These are phyloP conservation scores for Chrysina gloriosa DNA, from an alignment of 2,888 invertebrate genomes.

Conservation along the genomic window DNA sequence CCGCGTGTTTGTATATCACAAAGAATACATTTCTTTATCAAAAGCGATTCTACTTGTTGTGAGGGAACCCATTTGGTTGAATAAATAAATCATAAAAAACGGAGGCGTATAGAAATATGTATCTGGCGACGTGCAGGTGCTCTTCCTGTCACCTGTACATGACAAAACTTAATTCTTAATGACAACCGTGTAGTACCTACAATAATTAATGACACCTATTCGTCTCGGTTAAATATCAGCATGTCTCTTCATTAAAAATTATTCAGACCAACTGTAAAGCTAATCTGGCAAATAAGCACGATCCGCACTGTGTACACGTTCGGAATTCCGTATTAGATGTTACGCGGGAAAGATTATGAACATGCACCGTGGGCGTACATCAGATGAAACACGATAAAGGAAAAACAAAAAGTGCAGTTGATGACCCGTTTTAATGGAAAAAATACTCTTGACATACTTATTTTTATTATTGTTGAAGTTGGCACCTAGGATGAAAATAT, in stretches of 20 bases:
- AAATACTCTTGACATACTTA: constrained; percentile 31
- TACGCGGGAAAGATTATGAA: constrained; percentile 4
- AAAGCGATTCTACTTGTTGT: no score
- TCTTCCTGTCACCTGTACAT: no score
- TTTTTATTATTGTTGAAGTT: constrained; percentile 16
- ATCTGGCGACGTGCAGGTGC: no score
- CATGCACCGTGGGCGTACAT: neutral
- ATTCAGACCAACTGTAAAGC: neutral
- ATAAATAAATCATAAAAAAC: no score
- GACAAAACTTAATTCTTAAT: no score
- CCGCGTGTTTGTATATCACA: no score
- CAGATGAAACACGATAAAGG: constrained; percentile 13
- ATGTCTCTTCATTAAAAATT: constrained; percentile 4
- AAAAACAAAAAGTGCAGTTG: constrained; percentile 11
- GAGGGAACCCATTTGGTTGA: no score
- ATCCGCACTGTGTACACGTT: neutral
- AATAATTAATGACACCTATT: neutral
- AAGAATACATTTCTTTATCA: no score
- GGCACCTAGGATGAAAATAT: neutral
- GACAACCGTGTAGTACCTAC: neutral
- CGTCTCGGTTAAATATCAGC: neutral
- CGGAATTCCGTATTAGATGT: constrained; percentile 4
- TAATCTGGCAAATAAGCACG: neutral
- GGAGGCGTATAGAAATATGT: no score
- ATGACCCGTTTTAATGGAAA: constrained; percentile 15